These are phyloP conservation scores for Melanaphis sacchari DNA, from an alignment of 1,140 invertebrate genomes.

Conservation along the genomic window DNA sequence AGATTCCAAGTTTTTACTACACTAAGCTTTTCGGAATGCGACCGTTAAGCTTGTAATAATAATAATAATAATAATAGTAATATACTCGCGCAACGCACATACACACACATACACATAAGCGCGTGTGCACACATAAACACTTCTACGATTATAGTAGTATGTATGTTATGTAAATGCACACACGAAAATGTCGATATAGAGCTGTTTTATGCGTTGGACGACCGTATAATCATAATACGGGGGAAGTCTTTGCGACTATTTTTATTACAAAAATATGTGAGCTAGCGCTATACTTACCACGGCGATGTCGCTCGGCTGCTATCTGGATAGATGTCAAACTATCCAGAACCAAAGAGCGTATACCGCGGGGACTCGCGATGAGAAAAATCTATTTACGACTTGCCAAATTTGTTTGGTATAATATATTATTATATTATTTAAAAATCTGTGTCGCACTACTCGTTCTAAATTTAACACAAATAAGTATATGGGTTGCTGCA, in stretches of 20 bases:
- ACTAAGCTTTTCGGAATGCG: neutral
- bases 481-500: neutral
- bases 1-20: neutral
- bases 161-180: neutral
- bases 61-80: neutral
- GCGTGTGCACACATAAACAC: neutral
- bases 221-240: neutral
- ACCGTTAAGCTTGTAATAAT: neutral
- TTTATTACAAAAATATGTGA: slow-evolving; percentile 37
- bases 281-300: slow-evolving; percentile 3
- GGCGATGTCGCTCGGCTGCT: neutral
- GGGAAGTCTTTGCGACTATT: slow-evolving; percentile 22
- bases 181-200: neutral
- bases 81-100: neutral
- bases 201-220: neutral
- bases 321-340: slow-evolving; percentile 50
- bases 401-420: neutral
- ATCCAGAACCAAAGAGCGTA: slow-evolving; percentile 36
- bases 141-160: neutral
- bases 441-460: neutral
- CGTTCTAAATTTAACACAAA: slow-evolving; percentile 48
- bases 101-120: too few species aligned
- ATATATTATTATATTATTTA: neutral
- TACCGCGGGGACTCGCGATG: neutral
- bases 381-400: slow-evolving; percentile 35